Evolutionary conservation across 2,888 invertebrate genomes (phyloP).

Genomic region (Lathronympha strigana): DNA sequence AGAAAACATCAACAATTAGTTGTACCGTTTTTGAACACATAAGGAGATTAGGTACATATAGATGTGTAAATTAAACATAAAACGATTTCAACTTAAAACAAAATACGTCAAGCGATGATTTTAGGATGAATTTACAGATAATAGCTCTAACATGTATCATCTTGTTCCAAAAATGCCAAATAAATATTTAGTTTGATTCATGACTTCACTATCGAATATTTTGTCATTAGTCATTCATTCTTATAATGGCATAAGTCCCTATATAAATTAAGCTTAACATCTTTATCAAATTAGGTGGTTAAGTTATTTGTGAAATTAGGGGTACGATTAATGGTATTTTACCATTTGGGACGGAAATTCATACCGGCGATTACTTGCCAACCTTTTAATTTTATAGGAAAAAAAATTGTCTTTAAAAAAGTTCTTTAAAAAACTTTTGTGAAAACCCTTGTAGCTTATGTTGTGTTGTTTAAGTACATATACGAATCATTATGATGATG

Average conservation of each 20-base stretch:
- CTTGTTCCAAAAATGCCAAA: background rate
- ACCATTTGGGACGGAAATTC: no score
- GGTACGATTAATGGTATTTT: no score
- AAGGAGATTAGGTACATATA: conserved; percentile 37
- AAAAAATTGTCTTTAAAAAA: no score
- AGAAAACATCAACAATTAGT: conserved; percentile 40
- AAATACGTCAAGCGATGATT: conserved; percentile 36
- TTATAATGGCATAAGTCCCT: no score
- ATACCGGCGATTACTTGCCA: no score
- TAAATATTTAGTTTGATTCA: background rate
- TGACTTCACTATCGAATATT: no score
- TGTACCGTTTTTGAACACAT: conserved; percentile 41
- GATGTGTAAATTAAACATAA: conserved; percentile 25
- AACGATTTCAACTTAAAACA: conserved; percentile 18
- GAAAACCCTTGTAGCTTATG: background rate
- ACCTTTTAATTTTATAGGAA: no score
- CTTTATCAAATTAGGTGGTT: no score
- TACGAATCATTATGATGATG: background rate
- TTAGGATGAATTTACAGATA: conserved; percentile 28
- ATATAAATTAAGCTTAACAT: no score
- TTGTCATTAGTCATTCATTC: no score
- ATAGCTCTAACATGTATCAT: conserved; percentile 5
- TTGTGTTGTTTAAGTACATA: background rate
- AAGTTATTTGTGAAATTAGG: no score
- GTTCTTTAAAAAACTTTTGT: background rate